phyloP scores from a whole-genome alignment of 2,113 vertebrate genomes.

The Hippopotamus amphibius region DNA sequence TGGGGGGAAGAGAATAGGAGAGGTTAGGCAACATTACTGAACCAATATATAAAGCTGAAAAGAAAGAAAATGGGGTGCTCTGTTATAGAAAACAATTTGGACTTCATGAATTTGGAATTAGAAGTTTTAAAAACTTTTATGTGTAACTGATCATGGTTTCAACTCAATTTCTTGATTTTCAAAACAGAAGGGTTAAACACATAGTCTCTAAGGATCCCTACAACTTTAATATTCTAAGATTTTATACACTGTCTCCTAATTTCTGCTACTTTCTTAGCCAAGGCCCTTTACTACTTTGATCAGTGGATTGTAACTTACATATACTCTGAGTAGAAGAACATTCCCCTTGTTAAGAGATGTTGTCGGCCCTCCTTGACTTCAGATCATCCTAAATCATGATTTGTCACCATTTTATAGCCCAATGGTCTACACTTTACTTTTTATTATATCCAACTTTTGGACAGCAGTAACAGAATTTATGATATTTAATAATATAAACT shows the following conservation, averaged over 20 bases:
- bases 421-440: background rate
- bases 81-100: background rate
- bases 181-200: background rate
- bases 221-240: background rate
- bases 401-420: background rate
- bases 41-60: background rate
- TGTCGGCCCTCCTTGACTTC: background rate
- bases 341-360: background rate
- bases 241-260: background rate
- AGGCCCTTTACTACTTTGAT: background rate
- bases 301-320: background rate
- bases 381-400: background rate
- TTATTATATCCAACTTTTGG: background rate
- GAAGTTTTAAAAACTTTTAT: background rate
- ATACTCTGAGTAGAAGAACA: background rate
- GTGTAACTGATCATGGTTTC: background rate
- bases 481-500: conserved; percentile 13
- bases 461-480: background rate
- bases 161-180: background rate
- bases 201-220: background rate
- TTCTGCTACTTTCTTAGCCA: background rate
- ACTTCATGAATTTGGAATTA: background rate
- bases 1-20: too few species aligned
- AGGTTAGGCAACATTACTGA: background rate
- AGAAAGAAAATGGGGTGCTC: background rate